These are phyloP conservation scores for Rhopilema esculentum DNA, from an alignment of 30 jellyfish, hydroid and myxozoan genomes.

Conservation along the genomic window DNA sequence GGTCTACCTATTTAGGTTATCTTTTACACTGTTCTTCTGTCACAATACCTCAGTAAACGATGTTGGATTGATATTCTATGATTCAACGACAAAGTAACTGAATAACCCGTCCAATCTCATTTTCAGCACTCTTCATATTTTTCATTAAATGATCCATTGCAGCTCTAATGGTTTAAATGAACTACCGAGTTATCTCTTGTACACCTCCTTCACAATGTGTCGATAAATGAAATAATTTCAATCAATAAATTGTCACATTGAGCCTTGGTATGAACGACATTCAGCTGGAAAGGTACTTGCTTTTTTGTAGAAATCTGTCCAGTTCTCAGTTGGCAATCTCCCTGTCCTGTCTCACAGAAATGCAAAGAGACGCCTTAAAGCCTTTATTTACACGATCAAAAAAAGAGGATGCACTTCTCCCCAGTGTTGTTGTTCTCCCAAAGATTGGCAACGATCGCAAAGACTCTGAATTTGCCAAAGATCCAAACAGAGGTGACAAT, in stretches of 20 bases:
- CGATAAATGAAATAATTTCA: background rate
- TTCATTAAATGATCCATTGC: too few species aligned
- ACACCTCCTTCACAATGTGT: too few species aligned
- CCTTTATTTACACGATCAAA: conserved; percentile 16
- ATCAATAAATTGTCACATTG: background rate
- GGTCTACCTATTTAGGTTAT: too few species aligned
- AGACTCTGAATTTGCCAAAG: background rate
- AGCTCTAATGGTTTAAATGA: too few species aligned
- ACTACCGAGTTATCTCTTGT: too few species aligned
- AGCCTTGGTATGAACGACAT: background rate
- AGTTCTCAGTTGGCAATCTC: background rate
- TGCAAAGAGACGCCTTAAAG: conserved; percentile 41
- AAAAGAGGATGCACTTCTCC: conserved; percentile 19
- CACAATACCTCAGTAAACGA: too few species aligned
- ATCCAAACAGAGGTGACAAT: background rate
- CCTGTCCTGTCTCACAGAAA: background rate
- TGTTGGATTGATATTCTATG: too few species aligned
- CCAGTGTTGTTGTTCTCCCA: conserved; percentile 56
- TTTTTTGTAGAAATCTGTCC: background rate
- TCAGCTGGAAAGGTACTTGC: background rate
- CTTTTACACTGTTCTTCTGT: too few species aligned
- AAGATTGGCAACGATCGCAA: conserved; percentile 29
- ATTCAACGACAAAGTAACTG: too few species aligned
- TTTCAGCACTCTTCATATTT: too few species aligned
- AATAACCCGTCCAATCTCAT: too few species aligned